Evolutionary conservation across 2,797 vertebrate species (phyloP), one percentile per base, ranked within the genome.

Genomic region (Danio aesculapii): DNA sequence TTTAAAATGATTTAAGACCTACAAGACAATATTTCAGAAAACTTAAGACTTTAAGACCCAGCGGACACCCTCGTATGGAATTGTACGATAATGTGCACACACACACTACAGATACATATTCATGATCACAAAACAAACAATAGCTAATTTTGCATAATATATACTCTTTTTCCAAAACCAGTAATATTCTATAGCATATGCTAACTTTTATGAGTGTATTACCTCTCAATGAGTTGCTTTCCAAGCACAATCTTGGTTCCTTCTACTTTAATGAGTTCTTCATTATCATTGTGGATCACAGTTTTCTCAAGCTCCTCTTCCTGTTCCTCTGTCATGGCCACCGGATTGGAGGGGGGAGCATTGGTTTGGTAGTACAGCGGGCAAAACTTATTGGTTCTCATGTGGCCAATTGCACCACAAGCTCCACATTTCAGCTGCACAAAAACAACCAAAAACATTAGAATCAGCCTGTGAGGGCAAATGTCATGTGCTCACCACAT

Each of bases 291-390:
- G 89, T 96, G 97, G 88, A 99, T 99, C 16, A 99, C 97, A 0
- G 97, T 99, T 91, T 99, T 99, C 88, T 99, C 98, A 81, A 99
- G 93, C 91, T 99, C 97, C 81, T 99, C 98, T 85, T 99, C 98
- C 88, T 99, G 98, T 86, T 99, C 98, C 85, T 99, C 98, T 17
- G 98, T 99, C 98, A 99, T 99, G 82, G 98, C 98, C n/a, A 99
- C 98, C 0, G 98, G 98, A 88, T 99, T 99, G 19, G 97, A 98
- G 61, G 98, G 98, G 0, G 98, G 98, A 0, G 98, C 98, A 64
- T 99, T 99, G 80, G 98, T 99, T 92, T 99, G 98, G 90, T 99
- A 99, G 93, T 99, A 99, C 16, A 99, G 93, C 0, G 98, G 98
- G 86, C 98, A 99, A 90, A 98, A 99, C 85, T 99, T 99, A 90